Evolutionary conservation across 1,140 invertebrate genomes (phyloP).

Genomic region (Drosophila tsacasi): DNA sequence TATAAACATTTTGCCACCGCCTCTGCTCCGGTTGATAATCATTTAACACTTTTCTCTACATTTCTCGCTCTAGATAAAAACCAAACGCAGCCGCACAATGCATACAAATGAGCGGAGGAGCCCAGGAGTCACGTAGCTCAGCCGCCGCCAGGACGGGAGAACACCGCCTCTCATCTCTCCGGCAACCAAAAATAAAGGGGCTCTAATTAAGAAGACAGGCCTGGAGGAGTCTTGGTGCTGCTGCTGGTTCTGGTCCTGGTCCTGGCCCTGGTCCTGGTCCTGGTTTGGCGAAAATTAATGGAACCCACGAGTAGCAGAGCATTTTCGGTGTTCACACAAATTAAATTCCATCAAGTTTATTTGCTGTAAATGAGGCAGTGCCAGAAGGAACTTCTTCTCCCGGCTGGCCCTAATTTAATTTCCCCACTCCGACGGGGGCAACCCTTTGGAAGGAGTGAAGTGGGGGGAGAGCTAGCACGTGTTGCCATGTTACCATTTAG

Average conservation of each 20-base stretch:
- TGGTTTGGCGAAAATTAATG: slow-evolving; percentile 60
- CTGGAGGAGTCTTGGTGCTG: slow-evolving; percentile 5
- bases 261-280: slow-evolving; percentile 13
- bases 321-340: slow-evolving; percentile 57
- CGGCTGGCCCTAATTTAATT: slow-evolving; percentile 48
- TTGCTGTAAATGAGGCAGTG: slow-evolving; percentile 63
- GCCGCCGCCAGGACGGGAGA: slow-evolving; percentile 5
- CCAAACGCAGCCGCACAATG: slow-evolving; percentile 34
- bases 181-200: slow-evolving; percentile 6
- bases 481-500: slow-evolving; percentile 45
- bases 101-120: slow-evolving; percentile 54
- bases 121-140: slow-evolving; percentile 40
- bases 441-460: slow-evolving; percentile 10
- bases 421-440: background rate
- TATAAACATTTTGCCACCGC: slow-evolving; percentile 20
- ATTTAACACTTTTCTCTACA: slow-evolving; percentile 47
- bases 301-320: slow-evolving; percentile 42
- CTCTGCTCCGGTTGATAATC: slow-evolving; percentile 20
- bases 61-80: slow-evolving; percentile 38
- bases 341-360: slow-evolving; percentile 76
- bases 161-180: background rate
- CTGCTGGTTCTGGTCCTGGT: background rate
- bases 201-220: slow-evolving; percentile 69
- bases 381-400: slow-evolving; percentile 12
- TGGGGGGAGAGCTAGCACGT: slow-evolving; percentile 44